Evolutionary conservation across 2,888 invertebrate genomes (phyloP).

Genomic region (Agonum fuliginosum): DNA sequence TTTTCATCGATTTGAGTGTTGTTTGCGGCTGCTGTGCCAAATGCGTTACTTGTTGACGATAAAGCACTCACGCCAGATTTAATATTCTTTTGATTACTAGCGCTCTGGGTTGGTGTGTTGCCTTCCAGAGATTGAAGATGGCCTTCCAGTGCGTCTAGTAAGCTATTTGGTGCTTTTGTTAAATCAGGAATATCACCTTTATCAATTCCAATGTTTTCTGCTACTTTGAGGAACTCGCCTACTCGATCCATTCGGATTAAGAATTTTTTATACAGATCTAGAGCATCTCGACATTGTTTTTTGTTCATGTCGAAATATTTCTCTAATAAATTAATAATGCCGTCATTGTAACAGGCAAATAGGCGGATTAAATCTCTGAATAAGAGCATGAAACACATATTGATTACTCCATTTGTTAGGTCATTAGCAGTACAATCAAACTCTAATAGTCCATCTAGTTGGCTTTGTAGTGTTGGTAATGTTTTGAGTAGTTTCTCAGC

Average conservation of each 20-base stretch:
- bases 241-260: slow-evolving; percentile 99
- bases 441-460: slow-evolving; percentile 96
- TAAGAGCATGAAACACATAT: slow-evolving; percentile 98
- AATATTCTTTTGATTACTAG: slow-evolving; percentile 91
- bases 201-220: slow-evolving; percentile 95
- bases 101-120: slow-evolving; percentile 90
- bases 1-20: slow-evolving; percentile 89
- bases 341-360: slow-evolving; percentile 99
- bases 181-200: slow-evolving; percentile 99
- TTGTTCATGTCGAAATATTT: slow-evolving; percentile 99
- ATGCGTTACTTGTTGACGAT: slow-evolving; percentile 91
- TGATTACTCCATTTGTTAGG: slow-evolving; percentile 95
- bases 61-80: slow-evolving; percentile 92
- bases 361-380: slow-evolving; percentile 98
- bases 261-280: slow-evolving; percentile 99
- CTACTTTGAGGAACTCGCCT: slow-evolving; percentile 96
- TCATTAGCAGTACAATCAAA: slow-evolving; percentile 99
- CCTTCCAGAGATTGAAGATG: slow-evolving; percentile 97
- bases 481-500: slow-evolving; percentile 98
- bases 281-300: slow-evolving; percentile 98
- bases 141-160: slow-evolving; percentile 97
- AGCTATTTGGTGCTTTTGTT: slow-evolving; percentile 97
- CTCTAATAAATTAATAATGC: slow-evolving; percentile 98
- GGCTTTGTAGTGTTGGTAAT: slow-evolving; percentile 95
- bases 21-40: slow-evolving; percentile 89